phyloP scores from a whole-genome alignment of 2,113 vertebrate genomes.

The Nicator chloris region DNA sequence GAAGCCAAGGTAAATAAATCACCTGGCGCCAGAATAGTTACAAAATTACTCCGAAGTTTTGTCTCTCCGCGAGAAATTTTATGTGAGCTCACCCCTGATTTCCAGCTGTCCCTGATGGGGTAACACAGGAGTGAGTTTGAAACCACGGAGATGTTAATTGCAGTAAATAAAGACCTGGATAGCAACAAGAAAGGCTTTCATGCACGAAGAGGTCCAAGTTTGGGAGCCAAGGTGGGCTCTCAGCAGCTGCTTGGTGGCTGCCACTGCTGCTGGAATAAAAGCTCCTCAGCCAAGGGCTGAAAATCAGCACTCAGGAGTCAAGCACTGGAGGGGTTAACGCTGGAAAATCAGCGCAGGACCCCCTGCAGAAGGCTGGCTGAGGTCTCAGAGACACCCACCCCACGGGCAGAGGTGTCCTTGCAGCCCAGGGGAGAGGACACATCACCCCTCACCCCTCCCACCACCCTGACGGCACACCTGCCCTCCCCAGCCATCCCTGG shows the following conservation, averaged over 20 bases:
- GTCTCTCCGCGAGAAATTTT: background rate
- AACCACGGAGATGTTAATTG: background rate
- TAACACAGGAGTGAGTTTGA: background rate
- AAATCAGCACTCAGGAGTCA: background rate
- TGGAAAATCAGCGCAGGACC: background rate
- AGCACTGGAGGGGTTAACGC: background rate
- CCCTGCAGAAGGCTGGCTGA: background rate
- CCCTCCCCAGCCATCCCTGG: background rate
- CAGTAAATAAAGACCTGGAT: background rate
- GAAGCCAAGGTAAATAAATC: background rate
- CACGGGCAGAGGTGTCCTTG: accelerated
- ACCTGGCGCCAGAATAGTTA: background rate
- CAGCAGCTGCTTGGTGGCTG: background rate
- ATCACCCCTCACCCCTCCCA: accelerated
- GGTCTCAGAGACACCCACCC: background rate
- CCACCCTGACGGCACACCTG: background rate
- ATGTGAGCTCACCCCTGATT: background rate
- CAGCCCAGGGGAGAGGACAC: background rate
- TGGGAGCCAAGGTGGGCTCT: background rate
- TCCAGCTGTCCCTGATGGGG: background rate
- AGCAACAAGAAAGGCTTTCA: background rate
- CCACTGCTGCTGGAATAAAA: background rate
- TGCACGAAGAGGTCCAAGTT: background rate
- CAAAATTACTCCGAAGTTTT: background rate
- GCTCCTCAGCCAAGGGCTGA: background rate